Conservation (phyloP, 2,888 invertebrate species). For the Chymomyza caudatula region DNA sequence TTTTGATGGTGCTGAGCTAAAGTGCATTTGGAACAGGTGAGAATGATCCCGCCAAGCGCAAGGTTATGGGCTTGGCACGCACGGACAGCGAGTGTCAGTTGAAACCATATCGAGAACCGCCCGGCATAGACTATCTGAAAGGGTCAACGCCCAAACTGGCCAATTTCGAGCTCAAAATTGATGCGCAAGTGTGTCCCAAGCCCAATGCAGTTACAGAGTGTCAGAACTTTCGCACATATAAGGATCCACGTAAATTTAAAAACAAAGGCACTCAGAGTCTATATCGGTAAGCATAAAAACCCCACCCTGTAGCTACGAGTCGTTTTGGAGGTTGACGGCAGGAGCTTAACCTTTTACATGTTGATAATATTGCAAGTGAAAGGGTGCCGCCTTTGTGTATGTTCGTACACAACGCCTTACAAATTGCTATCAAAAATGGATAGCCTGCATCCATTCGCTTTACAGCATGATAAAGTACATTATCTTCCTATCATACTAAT, state of each 20-base stretch:
- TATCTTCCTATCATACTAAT: too few species aligned
- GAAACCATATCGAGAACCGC: slow-evolving; percentile 54
- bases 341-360: too few species aligned
- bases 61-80: slow-evolving; percentile 42
- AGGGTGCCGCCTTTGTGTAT: too few species aligned
- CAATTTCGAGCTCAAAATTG: not conserved
- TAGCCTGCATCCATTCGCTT: too few species aligned
- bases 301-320: too few species aligned
- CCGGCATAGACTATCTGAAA: slow-evolving; percentile 46
- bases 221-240: too few species aligned
- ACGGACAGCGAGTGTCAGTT: slow-evolving; percentile 60
- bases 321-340: too few species aligned
- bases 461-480: too few species aligned
- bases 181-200: not conserved
- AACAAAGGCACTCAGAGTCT: slow-evolving; percentile 74
- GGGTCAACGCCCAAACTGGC: not conserved
- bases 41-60: slow-evolving; percentile 50
- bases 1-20: slow-evolving; percentile 48
- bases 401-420: too few species aligned
- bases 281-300: slow-evolving; percentile 71
- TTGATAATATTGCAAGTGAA: too few species aligned
- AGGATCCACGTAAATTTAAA: slow-evolving; percentile 44
- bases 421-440: too few species aligned
- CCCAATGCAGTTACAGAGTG: slow-evolving; percentile 28
- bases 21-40: slow-evolving; percentile 34